These are phyloP conservation scores for Pseudoatta argentina DNA, from an alignment of 1,140 invertebrate species.

Conservation along the genomic window DNA sequence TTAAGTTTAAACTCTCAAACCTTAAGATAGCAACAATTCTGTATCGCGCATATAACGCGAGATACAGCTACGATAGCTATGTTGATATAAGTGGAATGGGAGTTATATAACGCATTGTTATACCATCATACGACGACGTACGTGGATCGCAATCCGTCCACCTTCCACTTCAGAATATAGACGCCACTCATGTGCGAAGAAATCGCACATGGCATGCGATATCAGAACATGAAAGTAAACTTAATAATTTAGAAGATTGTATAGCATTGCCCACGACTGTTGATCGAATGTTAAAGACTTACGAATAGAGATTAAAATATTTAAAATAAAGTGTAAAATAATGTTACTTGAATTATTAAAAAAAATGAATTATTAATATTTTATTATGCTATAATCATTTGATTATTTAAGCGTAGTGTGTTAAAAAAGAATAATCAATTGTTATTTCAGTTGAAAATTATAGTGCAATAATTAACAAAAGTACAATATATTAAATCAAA, in stretches of 20 bases:
- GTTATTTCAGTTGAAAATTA: background rate
- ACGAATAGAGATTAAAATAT: background rate
- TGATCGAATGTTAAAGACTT: background rate
- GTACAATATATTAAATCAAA: background rate
- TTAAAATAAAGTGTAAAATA: background rate
- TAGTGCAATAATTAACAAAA: background rate
- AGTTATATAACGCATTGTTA: constrained; percentile 56
- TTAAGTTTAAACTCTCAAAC: constrained; percentile 43
- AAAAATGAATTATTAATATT: background rate
- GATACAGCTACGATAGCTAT: background rate
- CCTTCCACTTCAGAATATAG: constrained; percentile 15
- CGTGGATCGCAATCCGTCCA: constrained; percentile 51
- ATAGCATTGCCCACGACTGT: background rate
- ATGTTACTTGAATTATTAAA: background rate
- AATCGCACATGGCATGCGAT: constrained; percentile 38
- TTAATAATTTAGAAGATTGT: constrained; percentile 37
- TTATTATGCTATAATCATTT: background rate
- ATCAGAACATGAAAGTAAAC: constrained; percentile 21
- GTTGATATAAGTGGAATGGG: constrained; percentile 45
- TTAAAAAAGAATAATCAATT: background rate
- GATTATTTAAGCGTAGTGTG: background rate
- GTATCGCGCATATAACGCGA: constrained; percentile 38
- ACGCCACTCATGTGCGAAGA: constrained; percentile 49
- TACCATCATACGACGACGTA: constrained; percentile 53
- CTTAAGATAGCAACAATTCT: constrained; percentile 36